These are phyloP conservation scores for Volucella bombylans DNA, from an alignment of 2,888 invertebrate species.

Conservation along the genomic window DNA sequence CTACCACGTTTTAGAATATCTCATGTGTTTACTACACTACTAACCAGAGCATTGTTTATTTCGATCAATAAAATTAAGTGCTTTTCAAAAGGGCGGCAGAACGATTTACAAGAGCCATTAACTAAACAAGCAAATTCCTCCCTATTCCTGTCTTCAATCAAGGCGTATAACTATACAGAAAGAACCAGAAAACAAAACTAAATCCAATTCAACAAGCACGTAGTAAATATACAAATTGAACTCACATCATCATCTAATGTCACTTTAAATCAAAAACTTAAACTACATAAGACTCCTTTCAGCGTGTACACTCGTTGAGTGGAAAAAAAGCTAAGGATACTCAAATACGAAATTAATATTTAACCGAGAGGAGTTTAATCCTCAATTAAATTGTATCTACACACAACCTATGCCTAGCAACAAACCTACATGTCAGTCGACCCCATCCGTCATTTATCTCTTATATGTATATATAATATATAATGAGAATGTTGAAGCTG, in stretches of 20 bases:
- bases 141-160: too few relatives aligned
- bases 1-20: too few relatives aligned
- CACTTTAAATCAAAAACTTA: background rate
- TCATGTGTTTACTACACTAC: too few relatives aligned
- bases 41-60: too few relatives aligned
- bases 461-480: slow-evolving; percentile 22
- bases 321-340: background rate
- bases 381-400: slow-evolving; percentile 22
- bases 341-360: slow-evolving; percentile 8
- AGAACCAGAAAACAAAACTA: background rate
- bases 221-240: background rate
- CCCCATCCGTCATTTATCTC: slow-evolving; percentile 52
- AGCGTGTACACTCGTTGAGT: slow-evolving; percentile 1
- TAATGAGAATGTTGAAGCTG: slow-evolving; percentile 62
- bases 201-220: too few relatives aligned
- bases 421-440: slow-evolving; percentile 40
- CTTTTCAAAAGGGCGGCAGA: too few relatives aligned
- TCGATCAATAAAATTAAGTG: too few relatives aligned
- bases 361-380: slow-evolving; percentile 16
- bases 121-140: too few relatives aligned
- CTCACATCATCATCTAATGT: slow-evolving; percentile 6
- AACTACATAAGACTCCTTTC: background rate
- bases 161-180: too few relatives aligned
- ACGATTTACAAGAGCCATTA: too few relatives aligned
- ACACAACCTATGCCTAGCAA: slow-evolving; percentile 49